Evolutionary conservation across 37 sponge, comb jelly and placozoan genomes (phyloP).

Genomic region (Tethya wilhelma): DNA sequence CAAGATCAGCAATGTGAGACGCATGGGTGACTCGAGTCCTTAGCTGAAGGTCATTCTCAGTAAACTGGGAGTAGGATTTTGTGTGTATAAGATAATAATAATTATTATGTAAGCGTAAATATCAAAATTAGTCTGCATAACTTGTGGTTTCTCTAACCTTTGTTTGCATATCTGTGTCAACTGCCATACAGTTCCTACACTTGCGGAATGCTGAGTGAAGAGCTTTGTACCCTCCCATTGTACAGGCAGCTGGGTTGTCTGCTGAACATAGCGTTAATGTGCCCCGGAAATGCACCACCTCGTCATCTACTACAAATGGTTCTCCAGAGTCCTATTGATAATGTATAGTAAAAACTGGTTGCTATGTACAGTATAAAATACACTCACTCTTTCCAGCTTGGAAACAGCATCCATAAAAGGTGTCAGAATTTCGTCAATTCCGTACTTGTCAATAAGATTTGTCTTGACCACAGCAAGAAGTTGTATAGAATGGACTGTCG

Average conservation of each 20-base stretch:
- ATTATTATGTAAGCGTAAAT: neutral
- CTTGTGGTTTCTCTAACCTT: conserved; percentile 11
- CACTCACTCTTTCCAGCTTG: conserved; percentile 32
- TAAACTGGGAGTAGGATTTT: conserved; percentile 18
- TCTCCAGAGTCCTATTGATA: conserved; percentile 3
- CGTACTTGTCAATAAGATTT: conserved; percentile 13
- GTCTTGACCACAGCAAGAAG: conserved; percentile 33
- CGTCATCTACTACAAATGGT: conserved; percentile 3
- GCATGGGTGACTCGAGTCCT: too few species aligned
- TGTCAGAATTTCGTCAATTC: conserved; percentile 40
- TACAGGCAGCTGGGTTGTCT: conserved; percentile 11
- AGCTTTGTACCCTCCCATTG: conserved; percentile 9
- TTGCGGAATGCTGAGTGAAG: neutral
- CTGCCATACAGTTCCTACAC: conserved; percentile 19
- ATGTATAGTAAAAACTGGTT: neutral
- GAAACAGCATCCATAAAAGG: conserved; percentile 39
- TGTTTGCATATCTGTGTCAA: neutral
- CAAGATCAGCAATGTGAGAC: too few species aligned
- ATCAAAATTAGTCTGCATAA: neutral
- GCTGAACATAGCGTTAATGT: neutral
- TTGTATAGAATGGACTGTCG: conserved; percentile 33
- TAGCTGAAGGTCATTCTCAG: conserved; percentile 16
- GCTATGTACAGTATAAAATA: neutral
- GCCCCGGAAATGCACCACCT: neutral
- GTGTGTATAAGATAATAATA: neutral